These are phyloP conservation scores for Hydropotes inermis DNA, from an alignment of 2,113 vertebrate species.

Conservation along the genomic window DNA sequence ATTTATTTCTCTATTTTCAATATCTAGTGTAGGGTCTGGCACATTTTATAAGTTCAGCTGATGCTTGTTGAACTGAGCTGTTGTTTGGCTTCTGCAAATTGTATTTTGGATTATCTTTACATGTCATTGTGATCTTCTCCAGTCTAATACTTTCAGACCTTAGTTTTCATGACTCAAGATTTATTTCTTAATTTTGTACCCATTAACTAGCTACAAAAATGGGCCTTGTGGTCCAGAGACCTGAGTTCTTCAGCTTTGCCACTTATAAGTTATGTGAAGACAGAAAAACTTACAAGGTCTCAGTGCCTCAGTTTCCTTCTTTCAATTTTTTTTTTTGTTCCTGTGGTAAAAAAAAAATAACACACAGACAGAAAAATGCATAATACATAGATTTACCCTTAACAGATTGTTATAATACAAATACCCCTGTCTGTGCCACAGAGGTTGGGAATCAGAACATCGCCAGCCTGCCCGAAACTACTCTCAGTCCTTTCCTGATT, in stretches of 20 bases:
- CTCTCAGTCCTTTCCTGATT: background rate
- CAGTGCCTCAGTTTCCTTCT: background rate
- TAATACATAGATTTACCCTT: background rate
- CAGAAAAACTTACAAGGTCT: background rate
- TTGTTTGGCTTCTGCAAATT: background rate
- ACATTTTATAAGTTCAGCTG: background rate
- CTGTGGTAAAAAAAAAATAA: background rate
- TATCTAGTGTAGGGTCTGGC: background rate
- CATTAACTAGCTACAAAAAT: background rate
- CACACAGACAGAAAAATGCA: background rate
- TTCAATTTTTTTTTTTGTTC: background rate
- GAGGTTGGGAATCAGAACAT: background rate
- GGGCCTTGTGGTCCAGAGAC: background rate
- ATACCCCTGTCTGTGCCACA: background rate
- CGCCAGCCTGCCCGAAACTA: background rate
- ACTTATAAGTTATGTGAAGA: background rate
- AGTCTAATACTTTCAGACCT: background rate
- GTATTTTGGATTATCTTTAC: background rate
- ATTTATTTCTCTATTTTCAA: conserved; percentile 30
- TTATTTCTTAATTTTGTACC: background rate
- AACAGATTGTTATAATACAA: background rate
- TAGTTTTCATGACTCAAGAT: background rate
- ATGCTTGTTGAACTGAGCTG: background rate
- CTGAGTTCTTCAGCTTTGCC: background rate
- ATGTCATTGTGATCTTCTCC: background rate